phyloP scores from a whole-genome alignment of 2,888 invertebrate species.

The Lobophora halterata region DNA sequence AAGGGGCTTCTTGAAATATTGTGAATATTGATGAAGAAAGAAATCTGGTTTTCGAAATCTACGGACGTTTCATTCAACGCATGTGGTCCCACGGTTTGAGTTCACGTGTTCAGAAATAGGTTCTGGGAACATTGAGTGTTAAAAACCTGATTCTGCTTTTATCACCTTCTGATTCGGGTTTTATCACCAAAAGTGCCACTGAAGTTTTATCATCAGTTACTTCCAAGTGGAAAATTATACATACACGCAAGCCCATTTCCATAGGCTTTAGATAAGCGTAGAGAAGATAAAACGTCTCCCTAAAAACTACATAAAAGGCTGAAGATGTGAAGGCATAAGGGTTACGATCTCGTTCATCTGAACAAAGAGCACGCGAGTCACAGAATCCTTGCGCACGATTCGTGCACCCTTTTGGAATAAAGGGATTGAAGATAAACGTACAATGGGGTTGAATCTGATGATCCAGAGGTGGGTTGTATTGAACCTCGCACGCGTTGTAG shows the following conservation, averaged over 20 bases:
- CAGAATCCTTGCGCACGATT: slow-evolving; percentile 76
- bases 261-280: slow-evolving; percentile 31
- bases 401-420: slow-evolving; percentile 69
- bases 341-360: slow-evolving; percentile 57
- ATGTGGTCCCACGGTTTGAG: slow-evolving; percentile 71
- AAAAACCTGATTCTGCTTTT: slow-evolving; percentile 56
- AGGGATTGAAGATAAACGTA: slow-evolving; percentile 67
- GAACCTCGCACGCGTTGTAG: slow-evolving; percentile 72
- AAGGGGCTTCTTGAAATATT: slow-evolving; percentile 77
- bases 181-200: slow-evolving; percentile 19
- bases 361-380: slow-evolving; percentile 67
- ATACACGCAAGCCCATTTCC: slow-evolving; percentile 24
- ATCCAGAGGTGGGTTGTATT: slow-evolving; percentile 62
- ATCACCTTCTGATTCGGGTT: too few species aligned
- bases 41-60: slow-evolving; percentile 73
- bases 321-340: slow-evolving; percentile 45
- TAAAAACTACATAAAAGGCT: slow-evolving; percentile 40
- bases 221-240: slow-evolving; percentile 26
- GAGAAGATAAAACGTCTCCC: slow-evolving; percentile 30
- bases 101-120: slow-evolving; percentile 52
- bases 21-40: slow-evolving; percentile 81
- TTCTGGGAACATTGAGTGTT: slow-evolving; percentile 49
- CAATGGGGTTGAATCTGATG: slow-evolving; percentile 53
- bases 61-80: slow-evolving; percentile 51
- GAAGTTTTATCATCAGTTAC: slow-evolving; percentile 18